Base-by-base conservation (phyloP, 2,797 vertebrate genomes). In the Prionace glauca region DNA sequence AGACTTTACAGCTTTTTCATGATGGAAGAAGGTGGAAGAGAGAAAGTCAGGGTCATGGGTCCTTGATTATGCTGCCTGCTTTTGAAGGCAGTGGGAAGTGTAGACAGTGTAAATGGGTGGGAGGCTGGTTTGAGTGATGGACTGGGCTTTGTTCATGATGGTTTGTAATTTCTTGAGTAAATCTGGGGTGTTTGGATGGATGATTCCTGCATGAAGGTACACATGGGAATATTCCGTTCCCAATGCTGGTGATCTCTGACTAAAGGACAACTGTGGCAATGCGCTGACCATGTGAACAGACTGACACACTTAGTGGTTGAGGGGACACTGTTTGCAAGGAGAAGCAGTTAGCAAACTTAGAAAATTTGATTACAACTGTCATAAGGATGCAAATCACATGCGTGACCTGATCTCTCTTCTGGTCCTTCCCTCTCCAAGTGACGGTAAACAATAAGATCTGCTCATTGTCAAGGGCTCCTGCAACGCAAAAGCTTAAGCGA, bases 311-410 rank as follows among this genome's bases (percentile, higher is more conserved):
- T 67, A 50, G 18, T 65, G 41, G 20, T 71, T 20, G 8, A 79
- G n/a, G 71, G 7, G 67, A 0, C 67, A 91, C 0, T 92, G 56
- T 94, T 96, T 45, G 96, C 74, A 95, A 95, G 95, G 69, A 96
- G 32, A 94, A 96, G 95, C 95, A 96, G 96, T 96, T 84, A 36
- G 94, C 94, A 95, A 95, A 96, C 96, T 96, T 96, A 0, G 0
- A 0, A 88, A 96, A 95, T 96, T 96, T 96, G 96, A 95, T 96
- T 96, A 95, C 96, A 96, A 94, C 95, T 96, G 95, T 96, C 95
- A 0, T 94, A 95, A 95, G 96, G 96, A 96, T 96, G 96, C 96
- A 97, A 96, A 96, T 96, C 77, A 95, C 18, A 26, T 24, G 56
- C 65, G 94, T 95, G 26, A 72, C 74, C n/a, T 32, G 50, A 88